Evolutionary conservation across 2,888 invertebrate species (phyloP), one percentile per base, ranked within the genome.

Genomic region (Drosophila robusta): DNA sequence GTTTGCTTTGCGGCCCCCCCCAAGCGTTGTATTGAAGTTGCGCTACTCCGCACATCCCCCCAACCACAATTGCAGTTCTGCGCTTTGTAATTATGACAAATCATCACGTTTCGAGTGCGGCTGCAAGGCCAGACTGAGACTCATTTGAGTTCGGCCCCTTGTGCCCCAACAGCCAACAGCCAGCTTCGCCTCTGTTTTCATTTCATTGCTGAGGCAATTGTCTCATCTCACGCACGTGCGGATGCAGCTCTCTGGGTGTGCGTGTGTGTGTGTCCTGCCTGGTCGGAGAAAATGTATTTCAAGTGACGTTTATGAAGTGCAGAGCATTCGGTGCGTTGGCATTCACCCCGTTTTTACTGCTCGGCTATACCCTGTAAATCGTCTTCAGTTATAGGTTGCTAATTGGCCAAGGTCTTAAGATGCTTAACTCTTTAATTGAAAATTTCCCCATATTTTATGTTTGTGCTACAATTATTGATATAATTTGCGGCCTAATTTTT

Each of bases 261-360:
- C 12, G 39, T 32, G 18, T 54, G 50, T 18, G n/a, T 42, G 24
- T 42, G 42, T 41, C 11, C 39, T 29, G 5, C 29, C 54, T 56
- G 64, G 46, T 55, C 36, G 42, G 39, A 44, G 36, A 69, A 81
- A 84, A 77, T 73, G 70, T 79, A 79, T 87, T 78, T 83, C 73
- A 80, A 89, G 90, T 89, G 85, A 79, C 77, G 65, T 85, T 90
- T 75, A 89, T 88, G 83, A 90, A 89, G 89, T 90, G 79, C 72
- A 67, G 66, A 66, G 51, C 57, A 61, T 73, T 60, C 50, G 49
- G 58, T 58, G 61, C 58, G 49, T 57, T 60, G 77, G 54, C 73
- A 51, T 77, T 68, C 49, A 75, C 32, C 68, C 56, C 67, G 4
- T 44, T 61, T 75, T 56, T 56, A 51, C 45, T 18, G 50, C 51